These are phyloP conservation scores for Myopa testacea DNA, from an alignment of 2,888 invertebrate species.

Conservation along the genomic window DNA sequence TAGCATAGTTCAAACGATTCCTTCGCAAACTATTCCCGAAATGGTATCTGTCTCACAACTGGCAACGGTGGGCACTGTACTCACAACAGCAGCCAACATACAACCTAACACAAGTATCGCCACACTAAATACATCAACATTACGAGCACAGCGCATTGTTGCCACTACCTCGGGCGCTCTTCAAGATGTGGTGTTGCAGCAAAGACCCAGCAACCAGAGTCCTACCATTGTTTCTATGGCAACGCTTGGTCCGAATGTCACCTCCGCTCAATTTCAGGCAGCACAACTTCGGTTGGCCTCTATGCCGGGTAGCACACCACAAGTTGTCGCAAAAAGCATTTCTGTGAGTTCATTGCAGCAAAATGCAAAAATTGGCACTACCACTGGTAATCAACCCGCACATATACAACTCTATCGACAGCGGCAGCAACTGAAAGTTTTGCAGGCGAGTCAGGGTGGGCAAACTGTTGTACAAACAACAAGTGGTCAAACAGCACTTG, in stretches of 20 bases:
- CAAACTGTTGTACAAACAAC: conserved; percentile 64
- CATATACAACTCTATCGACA: conserved; percentile 68
- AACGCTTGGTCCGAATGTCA: conserved; percentile 60
- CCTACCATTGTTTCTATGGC: conserved; percentile 68
- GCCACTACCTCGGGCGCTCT: conserved; percentile 59
- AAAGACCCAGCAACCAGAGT: conserved; percentile 62
- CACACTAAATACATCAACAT: conserved; percentile 62
- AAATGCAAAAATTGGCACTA: conserved; percentile 56
- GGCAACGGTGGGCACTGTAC: conserved; percentile 65
- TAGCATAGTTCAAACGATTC: conserved; percentile 65
- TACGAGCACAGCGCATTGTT: conserved; percentile 66
- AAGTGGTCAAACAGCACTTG: conserved; percentile 59
- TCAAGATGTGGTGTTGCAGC: conserved; percentile 67
- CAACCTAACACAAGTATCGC: conserved; percentile 62
- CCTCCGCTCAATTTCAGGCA: conserved; percentile 64
- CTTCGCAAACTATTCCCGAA: conserved; percentile 64
- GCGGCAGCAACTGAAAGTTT: conserved; percentile 64
- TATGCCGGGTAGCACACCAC: conserved; percentile 59
- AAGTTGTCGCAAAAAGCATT: conserved; percentile 64
- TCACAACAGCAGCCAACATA: conserved; percentile 65
- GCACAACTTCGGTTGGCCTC: conserved; percentile 65
- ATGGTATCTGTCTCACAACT: conserved; percentile 69
- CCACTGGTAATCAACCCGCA: conserved; percentile 57
- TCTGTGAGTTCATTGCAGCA: conserved; percentile 65
- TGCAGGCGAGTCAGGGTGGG: conserved; percentile 56